Base-by-base conservation (phyloP, 2,888 invertebrate species). In the Patella pellucida region DNA sequence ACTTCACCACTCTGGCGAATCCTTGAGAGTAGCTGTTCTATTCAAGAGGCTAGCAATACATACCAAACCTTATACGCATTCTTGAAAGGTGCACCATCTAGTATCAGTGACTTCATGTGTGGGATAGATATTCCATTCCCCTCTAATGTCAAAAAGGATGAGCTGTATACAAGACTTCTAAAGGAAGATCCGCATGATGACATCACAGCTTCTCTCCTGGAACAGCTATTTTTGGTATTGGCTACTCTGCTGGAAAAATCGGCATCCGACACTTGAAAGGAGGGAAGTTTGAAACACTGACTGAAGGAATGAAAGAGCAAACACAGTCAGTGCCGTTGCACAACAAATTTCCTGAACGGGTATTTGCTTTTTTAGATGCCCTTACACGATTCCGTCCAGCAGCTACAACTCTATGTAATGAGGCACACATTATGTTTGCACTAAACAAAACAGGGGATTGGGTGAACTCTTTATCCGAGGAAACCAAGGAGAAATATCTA, bases 331-430 rank as follows among this genome's bases (percentile, higher is more conserved):
- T 56, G 15, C 56, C 16, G n/a, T 56, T 56, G 56, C 56, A 56
- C n/a, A 56, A 56, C 56, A 56, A 56, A 56, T 56, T 56, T 56
- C 56, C 56, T 56, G 56, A 56, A 56, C 56, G n/a, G n/a, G n/a
- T n/a, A n/a, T n/a, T n/a, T n/a, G n/a, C n/a, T n/a, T n/a, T n/a
- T n/a, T n/a, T n/a, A n/a, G n/a, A n/a, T n/a, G n/a, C n/a, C n/a
- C n/a, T n/a, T n/a, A n/a, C n/a, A n/a, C n/a, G n/a, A n/a, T n/a
- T n/a, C n/a, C n/a, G n/a, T n/a, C n/a, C 56, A 56, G 56, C 56
- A n/a, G 15, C 56, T n/a, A 56, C 56, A 56, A 56, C 56, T 56
- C n/a, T 56, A 56, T 56, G 56, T n/a, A 16, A 56, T 56, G 56
- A 56, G n/a, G 56, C 16, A n/a, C 56, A 56, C n/a, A 56, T 56